These are phyloP conservation scores for Macrotis lagotis DNA, from an alignment of 2,113 vertebrate species.

Conservation along the genomic window DNA sequence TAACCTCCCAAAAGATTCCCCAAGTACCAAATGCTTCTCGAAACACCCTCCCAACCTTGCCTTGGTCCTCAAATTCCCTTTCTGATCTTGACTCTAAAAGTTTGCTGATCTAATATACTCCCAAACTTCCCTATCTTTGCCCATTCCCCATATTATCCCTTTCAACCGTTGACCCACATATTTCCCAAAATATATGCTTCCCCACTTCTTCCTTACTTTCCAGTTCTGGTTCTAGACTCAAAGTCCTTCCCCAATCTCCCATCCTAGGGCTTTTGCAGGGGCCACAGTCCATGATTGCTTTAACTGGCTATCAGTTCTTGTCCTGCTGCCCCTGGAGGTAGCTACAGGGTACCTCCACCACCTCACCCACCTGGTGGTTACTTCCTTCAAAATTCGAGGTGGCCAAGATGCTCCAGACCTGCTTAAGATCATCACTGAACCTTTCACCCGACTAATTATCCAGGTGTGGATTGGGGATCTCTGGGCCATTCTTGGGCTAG, in stretches of 20 bases:
- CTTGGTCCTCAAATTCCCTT: too few species aligned
- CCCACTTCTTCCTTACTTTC: background rate
- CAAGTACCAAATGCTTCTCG: too few species aligned
- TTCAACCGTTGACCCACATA: background rate
- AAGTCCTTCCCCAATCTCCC: constrained; percentile 6
- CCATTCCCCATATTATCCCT: background rate
- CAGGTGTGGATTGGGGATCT: constrained; percentile 82
- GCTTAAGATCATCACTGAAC: constrained; percentile 93
- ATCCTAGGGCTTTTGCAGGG: constrained; percentile 90
- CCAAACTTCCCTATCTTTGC: background rate
- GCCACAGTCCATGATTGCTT: constrained; percentile 96
- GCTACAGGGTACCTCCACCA: constrained; percentile 84
- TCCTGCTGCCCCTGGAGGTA: constrained; percentile 92
- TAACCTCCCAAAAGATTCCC: background rate
- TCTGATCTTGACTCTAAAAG: background rate
- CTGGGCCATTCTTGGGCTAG: background rate
- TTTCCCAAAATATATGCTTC: background rate
- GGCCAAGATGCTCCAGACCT: constrained; percentile 90
- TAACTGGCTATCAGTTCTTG: constrained; percentile 94
- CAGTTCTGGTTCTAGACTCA: background rate
- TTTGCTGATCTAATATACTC: background rate
- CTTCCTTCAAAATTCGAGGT: constrained; percentile 86
- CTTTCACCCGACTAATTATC: constrained; percentile 92
- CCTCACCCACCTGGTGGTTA: constrained; percentile 85
- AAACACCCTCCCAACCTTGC: background rate